phyloP scores from a whole-genome alignment of 2,797 vertebrate genomes.

The Cottoperca gobio region DNA sequence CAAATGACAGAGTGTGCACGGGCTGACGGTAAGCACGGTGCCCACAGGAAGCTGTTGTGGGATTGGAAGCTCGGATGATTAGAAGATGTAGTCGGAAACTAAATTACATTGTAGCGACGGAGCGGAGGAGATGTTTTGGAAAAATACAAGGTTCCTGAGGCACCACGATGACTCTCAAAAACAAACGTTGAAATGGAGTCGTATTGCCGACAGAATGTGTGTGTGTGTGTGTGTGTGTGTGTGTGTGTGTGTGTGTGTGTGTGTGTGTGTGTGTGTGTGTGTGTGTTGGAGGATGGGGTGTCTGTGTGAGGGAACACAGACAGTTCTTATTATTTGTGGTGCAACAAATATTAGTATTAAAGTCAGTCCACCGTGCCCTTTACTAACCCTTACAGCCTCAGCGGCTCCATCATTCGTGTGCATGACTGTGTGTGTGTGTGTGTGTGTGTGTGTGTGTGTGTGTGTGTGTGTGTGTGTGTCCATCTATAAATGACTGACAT shows the following conservation, averaged over 20 bases:
- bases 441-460: too few relatives aligned
- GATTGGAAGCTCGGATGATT: slow-evolving; percentile 67
- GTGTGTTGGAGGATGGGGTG: slow-evolving; percentile 23
- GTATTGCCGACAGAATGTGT: slow-evolving; percentile 57
- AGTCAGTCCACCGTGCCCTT: slow-evolving; percentile 30
- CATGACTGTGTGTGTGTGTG: too few relatives aligned
- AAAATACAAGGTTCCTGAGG: slow-evolving; percentile 41
- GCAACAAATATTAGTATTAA: slow-evolving; percentile 55
- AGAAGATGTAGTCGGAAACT: slow-evolving; percentile 66
- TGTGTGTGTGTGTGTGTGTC: slow-evolving; percentile 29
- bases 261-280: slow-evolving; percentile 12
- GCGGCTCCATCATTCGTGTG: slow-evolving; percentile 14
- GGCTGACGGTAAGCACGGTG: too few relatives aligned
- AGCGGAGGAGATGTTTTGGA: slow-evolving; percentile 34
- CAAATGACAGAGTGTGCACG: slow-evolving; percentile 75
- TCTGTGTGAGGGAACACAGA: slow-evolving; percentile 34
- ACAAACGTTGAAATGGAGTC: slow-evolving; percentile 60
- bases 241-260: slow-evolving; percentile 17
- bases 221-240: slow-evolving; percentile 17
- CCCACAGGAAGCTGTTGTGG: slow-evolving; percentile 75
- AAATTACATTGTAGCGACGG: slow-evolving; percentile 68
- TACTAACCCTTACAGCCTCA: slow-evolving; percentile 31
- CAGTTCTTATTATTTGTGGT: slow-evolving; percentile 51
- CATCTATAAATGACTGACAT: slow-evolving; percentile 68
- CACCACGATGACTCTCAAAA: slow-evolving; percentile 32